Base-by-base conservation (phyloP, 1,140 invertebrate genomes). In the Antheraea pernyi region DNA sequence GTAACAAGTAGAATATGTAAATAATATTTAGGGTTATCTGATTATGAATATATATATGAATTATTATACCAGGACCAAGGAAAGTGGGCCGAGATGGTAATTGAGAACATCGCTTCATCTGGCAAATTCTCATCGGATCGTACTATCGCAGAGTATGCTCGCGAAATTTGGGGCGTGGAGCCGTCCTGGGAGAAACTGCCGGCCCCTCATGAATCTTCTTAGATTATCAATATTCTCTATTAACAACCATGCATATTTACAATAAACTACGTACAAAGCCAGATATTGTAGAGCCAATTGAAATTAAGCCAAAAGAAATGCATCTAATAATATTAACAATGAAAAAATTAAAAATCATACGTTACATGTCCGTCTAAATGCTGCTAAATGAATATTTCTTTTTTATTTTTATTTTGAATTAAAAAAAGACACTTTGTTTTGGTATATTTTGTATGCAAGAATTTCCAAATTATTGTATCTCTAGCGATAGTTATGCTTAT, bases 41-140 rank as follows among this genome's bases (percentile, higher is more conserved):
- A 42, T 3, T 11, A 9, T n/a, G n/a, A n/a, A n/a, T n/a, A n/a
- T n/a, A 42, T 9, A 42, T 42, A 42, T 7, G 11, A 42, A 42
- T 42, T 42, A 11, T 16, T 16, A 53, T 10, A 61, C 42, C 89
- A 99, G 97, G 95, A 99, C 84, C 96, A 96, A 88, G 85, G 94
- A 11, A 97, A 98, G 84, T 99, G 99, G 99, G 94, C 97, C 10
- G 97, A 98, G 91, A 99, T 99, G 97, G 95, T 96, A 63, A 97
- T 99, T 71, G 92, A 97, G 79, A 99, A 99, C 88, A 99, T 99
- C 83, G 99, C 99, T 22, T 96, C 97, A 0, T 98, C 98, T 16
- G 99, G 99, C 59, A 99, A 99, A 93, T 99, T 99, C 93, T 99
- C 98, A 7, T 98, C 97, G 11, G 99, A 99, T 92, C 95, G 99